Base-by-base conservation (phyloP, 2,888 invertebrate genomes). In the Cheilosia vulpina region DNA sequence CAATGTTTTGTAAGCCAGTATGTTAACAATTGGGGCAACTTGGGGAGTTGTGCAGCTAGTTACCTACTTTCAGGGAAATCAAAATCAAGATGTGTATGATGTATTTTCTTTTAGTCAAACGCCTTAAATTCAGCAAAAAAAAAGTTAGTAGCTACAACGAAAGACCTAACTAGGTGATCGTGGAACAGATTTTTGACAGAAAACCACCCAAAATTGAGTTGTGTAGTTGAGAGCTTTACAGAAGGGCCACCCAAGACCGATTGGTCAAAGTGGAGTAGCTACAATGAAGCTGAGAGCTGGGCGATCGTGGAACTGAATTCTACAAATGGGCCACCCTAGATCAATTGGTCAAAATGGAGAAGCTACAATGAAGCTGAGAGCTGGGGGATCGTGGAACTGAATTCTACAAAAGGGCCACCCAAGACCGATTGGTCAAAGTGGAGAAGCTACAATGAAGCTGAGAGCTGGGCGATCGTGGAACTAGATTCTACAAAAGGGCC, bases 401-500 rank as follows among this genome's bases (percentile, higher is more conserved):
- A 17, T 43, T 43, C n/a, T 43, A 43, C 50, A 19, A 24, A 45
- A 21, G 11, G 50, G 21, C 13, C 21, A 50, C 50, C 19, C 50
- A 17, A 47, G 13, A 50, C 15, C 21, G 24, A 21, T 21, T 50
- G 50, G 21, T 50, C 21, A 13, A 50, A 50, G 21, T 50, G 4
- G 1, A 21, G 11, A 1, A 50, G 50, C 19, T 50, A 13, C 50
- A 13, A 11, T 0, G 13, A 50, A 50, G 19, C 50, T 50, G 19
- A 50, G 50, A 21, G 50, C 27, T 52, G n/a, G 6, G 27, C 6
- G 52, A 52, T 24, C 52, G 52, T 52, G 24, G 24, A 52, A 27
- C 13, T 52, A 2, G 1, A 27, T 21, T 27, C 5, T 6, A 24
- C 52, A 24, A 6, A 52, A 24, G 52, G 52, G 52, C 52, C 52